A percentile compares a stretch with the other conserved stretches of the same genome.
Conservation (phyloP, 2,888 invertebrate species). For the Stenoptilia bipunctidactyla region DNA sequence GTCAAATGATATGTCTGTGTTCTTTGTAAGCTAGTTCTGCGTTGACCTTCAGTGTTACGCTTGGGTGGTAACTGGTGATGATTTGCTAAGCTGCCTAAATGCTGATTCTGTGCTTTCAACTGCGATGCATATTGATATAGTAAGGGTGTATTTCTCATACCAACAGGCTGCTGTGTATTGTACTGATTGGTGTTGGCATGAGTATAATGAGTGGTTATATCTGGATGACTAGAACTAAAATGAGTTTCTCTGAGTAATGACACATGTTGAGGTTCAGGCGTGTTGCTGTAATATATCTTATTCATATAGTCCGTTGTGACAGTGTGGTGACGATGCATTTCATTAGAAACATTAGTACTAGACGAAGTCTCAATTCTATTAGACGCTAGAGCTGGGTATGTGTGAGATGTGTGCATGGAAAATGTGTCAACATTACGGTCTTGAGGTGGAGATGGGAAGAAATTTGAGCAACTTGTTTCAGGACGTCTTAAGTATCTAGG, state of each 20-base stretch:
- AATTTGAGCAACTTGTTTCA: slow-evolving; percentile 59
- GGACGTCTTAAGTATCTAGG: slow-evolving; percentile 63
- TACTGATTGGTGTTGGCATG: slow-evolving; percentile 38
- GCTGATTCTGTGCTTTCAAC: slow-evolving; percentile 58
- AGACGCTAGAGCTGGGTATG: slow-evolving; percentile 50
- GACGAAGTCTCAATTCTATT: slow-evolving; percentile 33
- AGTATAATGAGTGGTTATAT: slow-evolving; percentile 51
- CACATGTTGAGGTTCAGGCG: slow-evolving; percentile 49
- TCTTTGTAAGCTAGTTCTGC: slow-evolving; percentile 55
- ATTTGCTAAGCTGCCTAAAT: slow-evolving; percentile 45
- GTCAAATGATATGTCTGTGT: slow-evolving; percentile 66
- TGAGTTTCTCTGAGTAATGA: slow-evolving; percentile 57
- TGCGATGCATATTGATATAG: slow-evolving; percentile 64
- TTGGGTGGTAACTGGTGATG: slow-evolving; percentile 52
- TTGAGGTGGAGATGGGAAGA: slow-evolving; percentile 60
- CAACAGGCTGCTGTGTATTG: slow-evolving; percentile 31
- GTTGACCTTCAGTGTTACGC: slow-evolving; percentile 40
- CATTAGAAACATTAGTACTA: slow-evolving; percentile 40
- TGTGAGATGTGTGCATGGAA: slow-evolving; percentile 59
- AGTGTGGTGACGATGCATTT: slow-evolving; percentile 50
- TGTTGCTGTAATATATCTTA: slow-evolving; percentile 50
- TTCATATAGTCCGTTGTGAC: slow-evolving; percentile 59
- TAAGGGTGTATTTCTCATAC: slow-evolving; percentile 48
- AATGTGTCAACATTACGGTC: slow-evolving; percentile 56
- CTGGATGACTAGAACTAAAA: slow-evolving; percentile 65